Percentiles rank a stretch among this genome's conserved stretches.
Evolutionary conservation across 2,797 vertebrate genomes (phyloP).

Genomic region (Myiotriccus ornatus): DNA sequence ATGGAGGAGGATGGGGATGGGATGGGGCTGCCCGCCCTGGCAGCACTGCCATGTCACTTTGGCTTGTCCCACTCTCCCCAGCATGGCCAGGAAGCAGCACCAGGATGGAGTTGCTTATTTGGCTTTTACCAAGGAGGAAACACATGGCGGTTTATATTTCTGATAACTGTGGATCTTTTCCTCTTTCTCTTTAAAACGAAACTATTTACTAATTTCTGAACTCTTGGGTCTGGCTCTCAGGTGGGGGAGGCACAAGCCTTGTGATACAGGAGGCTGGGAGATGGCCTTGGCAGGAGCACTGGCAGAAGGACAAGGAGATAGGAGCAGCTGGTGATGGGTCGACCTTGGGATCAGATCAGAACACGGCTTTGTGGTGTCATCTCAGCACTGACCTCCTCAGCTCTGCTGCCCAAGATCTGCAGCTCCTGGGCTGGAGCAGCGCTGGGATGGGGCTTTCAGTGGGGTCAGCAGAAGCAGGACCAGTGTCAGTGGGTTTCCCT

Average conservation of each 20-base stretch:
- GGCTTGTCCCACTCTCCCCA: background rate
- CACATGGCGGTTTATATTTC: background rate
- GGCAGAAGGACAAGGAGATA: background rate
- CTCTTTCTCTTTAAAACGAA: background rate
- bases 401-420: background rate
- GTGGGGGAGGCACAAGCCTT: background rate
- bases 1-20: background rate
- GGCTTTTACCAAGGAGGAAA: background rate
- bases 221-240: background rate
- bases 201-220: background rate
- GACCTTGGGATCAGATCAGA: background rate
- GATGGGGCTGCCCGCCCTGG: accelerated
- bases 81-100: background rate
- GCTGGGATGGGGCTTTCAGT: background rate
- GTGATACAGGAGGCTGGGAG: background rate
- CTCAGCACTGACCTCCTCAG: background rate
- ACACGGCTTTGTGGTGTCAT: background rate
- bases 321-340: accelerated
- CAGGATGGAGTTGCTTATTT: background rate
- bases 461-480: background rate
- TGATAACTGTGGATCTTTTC: background rate
- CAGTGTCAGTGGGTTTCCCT: accelerated
- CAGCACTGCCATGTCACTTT: background rate
- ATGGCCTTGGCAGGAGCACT: background rate
- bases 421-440: background rate